phyloP scores from a whole-genome alignment of 2,797 vertebrate genomes.

The Coccyzus lansbergi region DNA sequence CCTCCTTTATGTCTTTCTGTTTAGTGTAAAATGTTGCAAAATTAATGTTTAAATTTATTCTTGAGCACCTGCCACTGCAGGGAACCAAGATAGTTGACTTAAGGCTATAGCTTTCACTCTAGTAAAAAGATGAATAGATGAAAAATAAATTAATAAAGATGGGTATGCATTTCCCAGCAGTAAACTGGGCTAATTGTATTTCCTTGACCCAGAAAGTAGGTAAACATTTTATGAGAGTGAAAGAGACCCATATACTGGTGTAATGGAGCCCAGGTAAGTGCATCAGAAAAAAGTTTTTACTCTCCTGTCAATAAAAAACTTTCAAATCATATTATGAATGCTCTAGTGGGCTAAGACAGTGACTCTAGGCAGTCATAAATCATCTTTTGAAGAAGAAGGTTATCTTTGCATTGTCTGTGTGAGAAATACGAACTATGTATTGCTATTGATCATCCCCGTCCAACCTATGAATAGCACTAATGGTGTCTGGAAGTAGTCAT shows the following conservation, averaged over 20 bases:
- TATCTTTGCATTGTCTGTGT: not conserved
- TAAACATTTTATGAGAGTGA: not conserved
- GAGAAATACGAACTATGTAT: not conserved
- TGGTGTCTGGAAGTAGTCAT: not conserved
- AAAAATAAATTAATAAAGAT: not conserved
- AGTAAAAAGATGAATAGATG: not conserved
- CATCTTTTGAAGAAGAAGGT: not conserved
- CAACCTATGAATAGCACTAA: not conserved
- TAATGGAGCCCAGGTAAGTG: not conserved
- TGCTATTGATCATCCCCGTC: not conserved
- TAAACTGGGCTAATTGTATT: not conserved
- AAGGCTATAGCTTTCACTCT: not conserved
- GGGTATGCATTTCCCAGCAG: not conserved
- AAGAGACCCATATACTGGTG: not conserved
- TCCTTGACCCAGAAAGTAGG: not conserved
- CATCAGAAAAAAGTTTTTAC: not conserved
- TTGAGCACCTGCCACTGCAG: not conserved
- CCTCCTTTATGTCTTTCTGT: not conserved
- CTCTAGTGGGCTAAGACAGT: not conserved
- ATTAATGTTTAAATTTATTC: not conserved
- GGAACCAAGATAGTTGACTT: not conserved
- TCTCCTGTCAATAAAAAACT: not conserved
- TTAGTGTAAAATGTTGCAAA: not conserved
- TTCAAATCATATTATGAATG: not conserved
- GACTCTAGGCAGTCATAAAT: not conserved